Conservation (phyloP, 2,888 invertebrate species). For the Theretra japonica region DNA sequence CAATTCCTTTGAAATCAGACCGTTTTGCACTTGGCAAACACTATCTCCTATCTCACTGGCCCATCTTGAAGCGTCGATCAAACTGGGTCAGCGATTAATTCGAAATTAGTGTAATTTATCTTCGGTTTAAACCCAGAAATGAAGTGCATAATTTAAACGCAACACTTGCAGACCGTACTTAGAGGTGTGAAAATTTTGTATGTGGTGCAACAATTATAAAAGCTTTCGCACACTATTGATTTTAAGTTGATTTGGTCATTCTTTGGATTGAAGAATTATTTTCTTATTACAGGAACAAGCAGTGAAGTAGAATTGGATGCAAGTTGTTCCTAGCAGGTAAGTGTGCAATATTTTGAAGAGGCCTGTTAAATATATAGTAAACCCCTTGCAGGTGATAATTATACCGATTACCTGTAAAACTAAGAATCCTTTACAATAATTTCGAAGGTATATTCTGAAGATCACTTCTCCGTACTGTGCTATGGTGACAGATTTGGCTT, state of each 20-base stretch:
- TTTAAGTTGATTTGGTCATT: background rate
- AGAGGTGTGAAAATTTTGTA: conserved; percentile 67
- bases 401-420: too few relatives aligned
- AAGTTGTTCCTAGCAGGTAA: too few relatives aligned
- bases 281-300: too few relatives aligned
- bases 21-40: conserved; percentile 10
- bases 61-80: conserved; percentile 3
- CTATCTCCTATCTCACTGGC: conserved; percentile 3
- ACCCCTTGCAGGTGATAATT: too few relatives aligned
- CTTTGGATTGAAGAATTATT: too few relatives aligned
- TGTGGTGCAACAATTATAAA: conserved; percentile 57
- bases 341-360: too few relatives aligned
- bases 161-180: conserved; percentile 65
- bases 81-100: conserved; percentile 41
- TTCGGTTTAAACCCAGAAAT: conserved; percentile 44
- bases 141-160: conserved; percentile 64
- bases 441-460: too few relatives aligned
- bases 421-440: too few relatives aligned
- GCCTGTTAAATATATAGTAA: too few relatives aligned
- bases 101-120: conserved; percentile 59
- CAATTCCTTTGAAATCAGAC: conserved; percentile 5
- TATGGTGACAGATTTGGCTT: too few relatives aligned
- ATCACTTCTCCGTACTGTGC: too few relatives aligned
- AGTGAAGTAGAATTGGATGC: too few relatives aligned
- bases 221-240: conserved; percentile 31